Evolutionary conservation across 2,888 invertebrate species (phyloP), one percentile per base, ranked within the genome.

Genomic region (Ypsolopha sequella): DNA sequence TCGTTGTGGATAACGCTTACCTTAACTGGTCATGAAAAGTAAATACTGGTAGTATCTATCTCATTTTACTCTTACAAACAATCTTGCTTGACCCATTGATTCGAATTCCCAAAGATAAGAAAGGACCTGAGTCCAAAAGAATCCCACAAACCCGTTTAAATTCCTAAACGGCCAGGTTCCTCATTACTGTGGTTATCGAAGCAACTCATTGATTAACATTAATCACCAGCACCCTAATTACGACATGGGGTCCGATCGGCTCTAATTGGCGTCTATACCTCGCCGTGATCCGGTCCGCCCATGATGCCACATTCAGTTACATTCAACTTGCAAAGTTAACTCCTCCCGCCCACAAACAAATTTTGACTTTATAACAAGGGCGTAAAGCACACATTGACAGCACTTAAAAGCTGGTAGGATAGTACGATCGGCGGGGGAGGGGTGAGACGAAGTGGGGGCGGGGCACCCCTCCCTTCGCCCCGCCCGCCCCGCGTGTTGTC

Each of bases 271-370:
- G 76, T 81, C 79, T 73, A 66, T 73, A 70, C 70, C 70, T 72
- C 36, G 45, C 69, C 65, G 67, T 75, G 69, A 61, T 70, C 68
- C 73, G 82, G 73, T 82, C 81, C 85, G 85, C 85, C 85, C 84
- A 85, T 85, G 82, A 85, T 85, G 82, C 79, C 76, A 68, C 73
- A 74, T 79, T 80, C 79, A 79, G 70, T 70, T 75, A 80, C 80
- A 80, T 80, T 73, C 65, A 62, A 57, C 61, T 62, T 59, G 80
- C 71, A 80, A 62, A 56, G 61, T 65, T 39, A 47, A 61, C 55
- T 56, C 65, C 66, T 66, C 63, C 53, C 51, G 59, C 53, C 49
- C 43, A 36, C 61, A 61, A 51, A 50, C 54, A n/a, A 80, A 67
- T 63, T 51, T 61, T 50, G 56, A 74, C 78, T 65, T 64, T 80